Percentiles rank a stretch among this genome's conserved stretches.
phyloP scores from a whole-genome alignment of 2,797 vertebrate species.

The Brotula barbata region DNA sequence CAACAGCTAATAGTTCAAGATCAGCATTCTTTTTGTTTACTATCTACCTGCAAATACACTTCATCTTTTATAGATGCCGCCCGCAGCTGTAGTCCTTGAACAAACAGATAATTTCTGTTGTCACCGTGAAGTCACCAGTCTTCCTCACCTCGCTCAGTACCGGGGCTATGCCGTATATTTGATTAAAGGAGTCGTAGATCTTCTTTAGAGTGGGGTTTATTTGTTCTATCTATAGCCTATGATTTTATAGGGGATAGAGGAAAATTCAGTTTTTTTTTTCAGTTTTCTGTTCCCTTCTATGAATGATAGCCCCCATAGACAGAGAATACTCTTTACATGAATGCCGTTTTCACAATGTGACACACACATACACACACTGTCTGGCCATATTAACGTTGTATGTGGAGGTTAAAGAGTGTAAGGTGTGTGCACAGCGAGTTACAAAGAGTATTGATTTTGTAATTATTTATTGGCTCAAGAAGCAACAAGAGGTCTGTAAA shows the following conservation, averaged over 20 bases:
- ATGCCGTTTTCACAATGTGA: too few relatives aligned
- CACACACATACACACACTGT: constrained; percentile 12
- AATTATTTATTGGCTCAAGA: constrained; percentile 37
- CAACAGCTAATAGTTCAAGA: constrained; percentile 33
- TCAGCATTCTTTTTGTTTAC: constrained; percentile 22
- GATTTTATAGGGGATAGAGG: neutral
- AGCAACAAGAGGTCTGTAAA: constrained; percentile 6
- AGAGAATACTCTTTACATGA: constrained; percentile 21
- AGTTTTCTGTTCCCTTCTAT: constrained; percentile 48
- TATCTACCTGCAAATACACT: constrained; percentile 44
- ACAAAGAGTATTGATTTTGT: constrained; percentile 47
- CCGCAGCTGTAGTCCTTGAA: constrained; percentile 51
- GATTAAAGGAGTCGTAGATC: constrained; percentile 12
- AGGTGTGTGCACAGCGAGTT: constrained; percentile 25
- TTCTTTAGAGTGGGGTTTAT: constrained; percentile 20
- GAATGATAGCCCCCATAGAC: constrained; percentile 19
- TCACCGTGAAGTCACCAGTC: constrained; percentile 48
- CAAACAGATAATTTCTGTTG: constrained; percentile 58
- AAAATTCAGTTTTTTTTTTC: constrained; percentile 36
- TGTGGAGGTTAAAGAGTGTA: constrained; percentile 17
- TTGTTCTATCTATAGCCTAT: constrained; percentile 34
- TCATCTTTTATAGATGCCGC: constrained; percentile 42
- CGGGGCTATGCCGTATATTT: constrained; percentile 46
- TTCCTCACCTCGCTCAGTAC: constrained; percentile 38
- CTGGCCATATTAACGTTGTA: constrained; percentile 48